phyloP scores from a whole-genome alignment of 2,113 vertebrate genomes.

The Nibea coibor region DNA sequence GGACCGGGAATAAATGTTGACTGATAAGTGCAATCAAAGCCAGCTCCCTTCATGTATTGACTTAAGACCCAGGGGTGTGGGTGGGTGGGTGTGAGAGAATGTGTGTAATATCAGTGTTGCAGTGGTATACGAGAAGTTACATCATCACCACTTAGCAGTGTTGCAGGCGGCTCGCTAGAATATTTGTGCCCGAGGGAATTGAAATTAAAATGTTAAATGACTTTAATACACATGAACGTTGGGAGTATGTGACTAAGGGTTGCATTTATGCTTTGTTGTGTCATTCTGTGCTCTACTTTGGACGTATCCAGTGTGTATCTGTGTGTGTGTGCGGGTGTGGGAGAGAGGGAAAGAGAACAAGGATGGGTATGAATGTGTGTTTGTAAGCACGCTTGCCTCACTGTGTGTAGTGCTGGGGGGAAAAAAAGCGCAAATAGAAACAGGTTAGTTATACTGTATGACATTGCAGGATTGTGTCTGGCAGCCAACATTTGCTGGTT shows the following conservation, averaged over 20 bases:
- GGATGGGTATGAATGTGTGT: not conserved
- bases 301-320: not conserved
- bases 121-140: conserved; percentile 62
- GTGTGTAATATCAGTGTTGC: conserved; percentile 64
- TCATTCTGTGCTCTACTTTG: conserved; percentile 10
- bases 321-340: not conserved
- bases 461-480: not conserved
- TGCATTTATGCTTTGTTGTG: conserved; percentile 23
- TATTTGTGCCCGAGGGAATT: conserved; percentile 54
- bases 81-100: conserved; percentile 50
- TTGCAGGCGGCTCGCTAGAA: conserved; percentile 54
- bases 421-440: not conserved
- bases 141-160: conserved; percentile 71
- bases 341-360: not conserved
- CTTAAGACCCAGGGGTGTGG: conserved; percentile 60
- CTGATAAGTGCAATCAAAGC: conserved; percentile 73
- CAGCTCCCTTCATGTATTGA: conserved; percentile 66
- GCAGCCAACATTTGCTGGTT: not conserved
- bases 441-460: not conserved
- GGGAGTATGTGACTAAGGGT: conserved; percentile 52
- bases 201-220: conserved; percentile 71
- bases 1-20: conserved; percentile 60
- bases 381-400: not conserved
- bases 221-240: conserved; percentile 59
- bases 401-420: not conserved